phyloP scores from a whole-genome alignment of 2,888 invertebrate species.

The Drosophila parthenogenetica region DNA sequence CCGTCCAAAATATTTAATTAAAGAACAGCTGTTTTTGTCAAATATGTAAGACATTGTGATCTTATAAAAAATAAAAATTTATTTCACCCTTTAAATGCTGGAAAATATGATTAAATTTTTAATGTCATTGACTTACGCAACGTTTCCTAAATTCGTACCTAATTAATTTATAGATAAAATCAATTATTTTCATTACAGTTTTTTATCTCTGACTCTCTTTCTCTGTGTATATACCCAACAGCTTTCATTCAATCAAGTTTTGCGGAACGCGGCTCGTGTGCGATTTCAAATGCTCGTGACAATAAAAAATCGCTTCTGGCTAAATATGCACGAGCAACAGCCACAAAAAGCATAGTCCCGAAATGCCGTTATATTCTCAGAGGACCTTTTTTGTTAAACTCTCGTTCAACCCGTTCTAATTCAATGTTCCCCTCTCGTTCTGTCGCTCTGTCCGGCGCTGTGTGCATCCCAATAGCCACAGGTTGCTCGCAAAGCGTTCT shows the following conservation, averaged over 20 bases:
- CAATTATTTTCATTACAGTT: too few species aligned
- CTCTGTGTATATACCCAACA: constrained; percentile 11
- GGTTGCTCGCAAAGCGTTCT: constrained; percentile 41
- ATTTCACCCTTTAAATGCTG: too few species aligned
- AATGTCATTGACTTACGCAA: too few species aligned
- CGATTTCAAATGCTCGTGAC: constrained; percentile 51
- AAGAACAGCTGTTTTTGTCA: too few species aligned
- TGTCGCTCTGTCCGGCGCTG: not conserved
- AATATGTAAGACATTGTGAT: too few species aligned
- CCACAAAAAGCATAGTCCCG: constrained; percentile 31
- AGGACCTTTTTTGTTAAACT: constrained; percentile 19
- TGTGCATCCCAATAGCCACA: constrained; percentile 41
- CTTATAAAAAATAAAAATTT: too few species aligned
- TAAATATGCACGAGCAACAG: constrained; percentile 42
- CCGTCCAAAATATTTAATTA: too few species aligned
- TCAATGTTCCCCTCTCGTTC: not conserved
- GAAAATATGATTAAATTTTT: too few species aligned
- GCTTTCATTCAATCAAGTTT: constrained; percentile 55
- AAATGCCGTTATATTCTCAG: constrained; percentile 31
- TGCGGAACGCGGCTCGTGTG: constrained; percentile 29
- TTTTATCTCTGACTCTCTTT: too few species aligned
- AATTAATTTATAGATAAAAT: too few species aligned
- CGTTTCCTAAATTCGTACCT: too few species aligned
- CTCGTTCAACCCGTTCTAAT: not conserved
- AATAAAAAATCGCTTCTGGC: constrained; percentile 50